Evolutionary conservation across 2,113 vertebrate genomes (phyloP).

Genomic region (Elaphurus davidianus): DNA sequence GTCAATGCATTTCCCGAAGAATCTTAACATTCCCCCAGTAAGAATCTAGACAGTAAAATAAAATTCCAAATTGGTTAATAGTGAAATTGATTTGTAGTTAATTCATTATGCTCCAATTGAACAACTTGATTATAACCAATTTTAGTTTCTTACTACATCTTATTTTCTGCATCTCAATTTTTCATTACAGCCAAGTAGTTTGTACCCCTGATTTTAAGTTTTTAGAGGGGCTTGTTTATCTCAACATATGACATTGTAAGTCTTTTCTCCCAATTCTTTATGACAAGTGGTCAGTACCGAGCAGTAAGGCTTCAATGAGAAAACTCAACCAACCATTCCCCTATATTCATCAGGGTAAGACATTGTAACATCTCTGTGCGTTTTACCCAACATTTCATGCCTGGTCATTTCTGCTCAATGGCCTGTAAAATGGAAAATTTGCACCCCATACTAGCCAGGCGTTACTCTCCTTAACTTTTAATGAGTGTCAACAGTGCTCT

Average conservation of each 20-base stretch:
- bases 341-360: not conserved
- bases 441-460: not conserved
- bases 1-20: not conserved
- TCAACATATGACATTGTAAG: not conserved
- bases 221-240: not conserved
- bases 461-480: constrained; percentile 4
- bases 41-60: not conserved
- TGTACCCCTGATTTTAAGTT: not conserved
- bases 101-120: not conserved
- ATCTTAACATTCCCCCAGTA: not conserved
- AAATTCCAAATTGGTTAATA: not conserved
- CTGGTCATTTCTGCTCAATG: not conserved
- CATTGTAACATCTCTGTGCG: not conserved
- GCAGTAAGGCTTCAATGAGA: not conserved
- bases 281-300: not conserved
- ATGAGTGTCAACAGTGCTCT: not conserved
- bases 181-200: not conserved
- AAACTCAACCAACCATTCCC: not conserved
- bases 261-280: not conserved
- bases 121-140: not conserved
- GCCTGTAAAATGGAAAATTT: not conserved
- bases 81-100: not conserved
- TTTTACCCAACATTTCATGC: not conserved
- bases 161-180: not conserved
- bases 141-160: not conserved